These are phyloP conservation scores for Gonioctena quinquepunctata DNA, from an alignment of 1,140 invertebrate genomes.

Conservation along the genomic window DNA sequence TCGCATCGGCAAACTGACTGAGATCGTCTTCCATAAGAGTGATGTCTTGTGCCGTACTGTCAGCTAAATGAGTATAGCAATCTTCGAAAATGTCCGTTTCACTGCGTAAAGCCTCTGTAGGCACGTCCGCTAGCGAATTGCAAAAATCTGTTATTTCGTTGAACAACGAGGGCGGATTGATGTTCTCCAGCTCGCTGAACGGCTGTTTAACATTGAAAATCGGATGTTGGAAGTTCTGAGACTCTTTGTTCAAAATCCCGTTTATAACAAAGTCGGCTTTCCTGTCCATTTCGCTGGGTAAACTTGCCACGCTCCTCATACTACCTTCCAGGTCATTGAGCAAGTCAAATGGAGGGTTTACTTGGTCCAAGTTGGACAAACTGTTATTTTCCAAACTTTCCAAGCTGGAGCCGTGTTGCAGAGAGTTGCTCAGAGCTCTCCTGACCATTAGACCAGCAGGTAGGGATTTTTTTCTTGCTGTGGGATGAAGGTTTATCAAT, in stretches of 20 bases:
- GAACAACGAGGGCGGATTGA: constrained; percentile 66
- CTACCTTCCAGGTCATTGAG: constrained; percentile 80
- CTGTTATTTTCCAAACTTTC: constrained; percentile 58
- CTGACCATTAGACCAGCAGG: constrained; percentile 70
- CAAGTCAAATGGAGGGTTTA: constrained; percentile 82
- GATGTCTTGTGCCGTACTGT: constrained; percentile 19
- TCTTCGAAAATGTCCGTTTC: constrained; percentile 62
- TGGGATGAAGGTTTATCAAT: too few relatives aligned
- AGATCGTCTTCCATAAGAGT: constrained; percentile 28
- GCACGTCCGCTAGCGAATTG: constrained; percentile 63
- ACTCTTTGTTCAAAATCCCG: constrained; percentile 26
- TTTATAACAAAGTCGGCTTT: constrained; percentile 41
- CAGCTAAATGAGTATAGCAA: constrained; percentile 57
- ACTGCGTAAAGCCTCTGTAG: constrained; percentile 63
- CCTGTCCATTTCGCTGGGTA: constrained; percentile 72
- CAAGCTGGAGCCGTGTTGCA: constrained; percentile 63
- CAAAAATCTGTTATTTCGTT: constrained; percentile 66
- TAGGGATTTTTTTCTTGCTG: constrained; percentile 70
- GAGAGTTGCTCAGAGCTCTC: constrained; percentile 65
- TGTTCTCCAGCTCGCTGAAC: constrained; percentile 64
- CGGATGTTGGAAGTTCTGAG: constrained; percentile 29
- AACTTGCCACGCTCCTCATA: constrained; percentile 82
- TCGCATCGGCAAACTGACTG: constrained; percentile 50
- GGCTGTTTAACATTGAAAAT: constrained; percentile 62
- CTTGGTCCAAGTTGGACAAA: constrained; percentile 70